A percentile compares a stretch with the other conserved stretches of the same genome.
phyloP scores from a whole-genome alignment of 2,888 invertebrate genomes.

The Apotomis turbidana region DNA sequence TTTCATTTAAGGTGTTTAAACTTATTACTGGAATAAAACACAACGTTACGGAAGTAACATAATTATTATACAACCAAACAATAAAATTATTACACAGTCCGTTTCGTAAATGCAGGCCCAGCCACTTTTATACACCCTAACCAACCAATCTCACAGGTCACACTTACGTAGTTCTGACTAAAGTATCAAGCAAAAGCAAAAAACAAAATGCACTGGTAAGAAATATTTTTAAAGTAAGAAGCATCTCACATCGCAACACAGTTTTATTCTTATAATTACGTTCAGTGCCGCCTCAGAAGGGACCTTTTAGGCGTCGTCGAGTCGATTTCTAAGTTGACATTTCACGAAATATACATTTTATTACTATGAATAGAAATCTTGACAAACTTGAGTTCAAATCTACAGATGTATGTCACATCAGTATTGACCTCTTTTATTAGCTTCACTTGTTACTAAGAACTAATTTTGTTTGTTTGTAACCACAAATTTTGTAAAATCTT shows the following conservation, averaged over 20 bases:
- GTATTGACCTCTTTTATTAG: too few relatives aligned
- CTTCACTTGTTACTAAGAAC: too few relatives aligned
- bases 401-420: too few relatives aligned
- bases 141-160: constrained; percentile 44
- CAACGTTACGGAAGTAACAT: constrained; percentile 64
- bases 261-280: neutral
- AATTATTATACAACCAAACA: constrained; percentile 75
- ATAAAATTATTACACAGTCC: constrained; percentile 62
- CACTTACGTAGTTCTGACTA: constrained; percentile 27
- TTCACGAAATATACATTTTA: too few relatives aligned
- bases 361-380: too few relatives aligned
- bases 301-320: neutral
- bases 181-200: constrained; percentile 41
- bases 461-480: too few relatives aligned
- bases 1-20: neutral
- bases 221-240: constrained; percentile 5
- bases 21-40: constrained; percentile 48
- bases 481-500: too few relatives aligned
- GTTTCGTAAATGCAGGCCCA: constrained; percentile 63
- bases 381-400: too few relatives aligned
- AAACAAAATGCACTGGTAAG: constrained; percentile 46
- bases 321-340: too few relatives aligned
- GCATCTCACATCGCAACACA: constrained; percentile 13
- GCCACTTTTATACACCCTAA: constrained; percentile 51
- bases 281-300: neutral